These are phyloP conservation scores for Drosophila paranaensis DNA, from an alignment of 2,888 invertebrate species.

Conservation along the genomic window DNA sequence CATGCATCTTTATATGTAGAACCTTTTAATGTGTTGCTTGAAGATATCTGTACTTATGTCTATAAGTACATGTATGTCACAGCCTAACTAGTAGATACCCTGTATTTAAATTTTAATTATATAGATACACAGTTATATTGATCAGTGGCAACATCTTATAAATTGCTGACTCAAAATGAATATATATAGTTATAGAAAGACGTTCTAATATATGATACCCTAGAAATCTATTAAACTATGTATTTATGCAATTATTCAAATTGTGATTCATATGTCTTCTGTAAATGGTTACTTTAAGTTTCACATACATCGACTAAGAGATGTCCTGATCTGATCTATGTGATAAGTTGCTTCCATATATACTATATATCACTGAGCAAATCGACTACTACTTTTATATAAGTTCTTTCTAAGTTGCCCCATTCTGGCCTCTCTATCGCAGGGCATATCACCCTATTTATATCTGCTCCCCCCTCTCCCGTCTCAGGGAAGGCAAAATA, in stretches of 20 bases:
- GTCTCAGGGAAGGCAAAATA: slow-evolving; percentile 18
- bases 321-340: not conserved
- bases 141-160: not conserved
- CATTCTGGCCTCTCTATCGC: not conserved
- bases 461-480: not conserved
- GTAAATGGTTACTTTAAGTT: too few species aligned
- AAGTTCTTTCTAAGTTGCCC: not conserved
- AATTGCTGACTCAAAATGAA: not conserved
- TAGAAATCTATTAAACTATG: not conserved
- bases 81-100: too few species aligned
- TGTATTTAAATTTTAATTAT: too few species aligned
- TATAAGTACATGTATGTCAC: too few species aligned
- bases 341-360: not conserved
- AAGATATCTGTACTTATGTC: not conserved
- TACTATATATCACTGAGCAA: not conserved
- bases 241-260: not conserved
- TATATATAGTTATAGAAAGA: too few species aligned
- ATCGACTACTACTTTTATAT: not conserved
- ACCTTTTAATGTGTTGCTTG: not conserved
- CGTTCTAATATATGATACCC: too few species aligned
- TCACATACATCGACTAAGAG: too few species aligned
- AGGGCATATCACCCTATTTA: slow-evolving; percentile 7
- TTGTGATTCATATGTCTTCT: not conserved
- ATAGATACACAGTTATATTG: not conserved
- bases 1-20: not conserved